Evolutionary conservation across 1,140 invertebrate species (phyloP), one percentile per base, ranked within the genome.

Genomic region (Rhysida immarginata): DNA sequence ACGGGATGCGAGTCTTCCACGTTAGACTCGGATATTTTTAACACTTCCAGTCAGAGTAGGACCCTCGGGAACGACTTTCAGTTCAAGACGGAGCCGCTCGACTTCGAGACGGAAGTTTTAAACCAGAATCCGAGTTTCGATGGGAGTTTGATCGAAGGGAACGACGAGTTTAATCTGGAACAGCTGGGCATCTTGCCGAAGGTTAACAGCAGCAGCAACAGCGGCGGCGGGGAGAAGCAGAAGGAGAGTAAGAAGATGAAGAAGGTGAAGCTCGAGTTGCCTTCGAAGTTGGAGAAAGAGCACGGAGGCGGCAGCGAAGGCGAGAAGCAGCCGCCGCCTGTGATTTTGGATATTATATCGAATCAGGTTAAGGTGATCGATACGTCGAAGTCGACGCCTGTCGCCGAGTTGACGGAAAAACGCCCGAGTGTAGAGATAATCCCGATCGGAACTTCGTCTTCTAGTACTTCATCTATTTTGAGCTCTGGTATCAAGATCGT

Each of bases 361-460:
- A 26, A 21, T 5, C 49, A 51, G 21, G 23, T 25, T 13, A 51
- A 51, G 20, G 3, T 51, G 3, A 16, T 51, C 11, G 49, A 51
- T 8, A 8, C 49, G 13, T 8, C 13, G 5, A 51, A 51, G 26
- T 26, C 23, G 13, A 5, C 49, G 20, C 2, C 24, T 13, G 49
- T 27, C 20, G 44, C 43, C 26, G 55, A 56, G 2, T 8, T 26
- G n/a, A 14, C 21, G 25, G 81, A 84, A 58, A 72, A 80, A 48
- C 70, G 83, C 27, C 81, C 83, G 0, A 83, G 83, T 0, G 87
- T 87, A 55, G 84, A 87, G 68, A 85, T 87, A 23, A 85, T 87
- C 63, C 83, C 84, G 0, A 81, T 86, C 50, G 72, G 78, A 1
- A 86, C 0, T 85, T 86, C 2, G 58, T 78, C 71, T 26, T 77